phyloP scores from a whole-genome alignment of 2,113 vertebrate species.

The Xiphophorus maculatus region DNA sequence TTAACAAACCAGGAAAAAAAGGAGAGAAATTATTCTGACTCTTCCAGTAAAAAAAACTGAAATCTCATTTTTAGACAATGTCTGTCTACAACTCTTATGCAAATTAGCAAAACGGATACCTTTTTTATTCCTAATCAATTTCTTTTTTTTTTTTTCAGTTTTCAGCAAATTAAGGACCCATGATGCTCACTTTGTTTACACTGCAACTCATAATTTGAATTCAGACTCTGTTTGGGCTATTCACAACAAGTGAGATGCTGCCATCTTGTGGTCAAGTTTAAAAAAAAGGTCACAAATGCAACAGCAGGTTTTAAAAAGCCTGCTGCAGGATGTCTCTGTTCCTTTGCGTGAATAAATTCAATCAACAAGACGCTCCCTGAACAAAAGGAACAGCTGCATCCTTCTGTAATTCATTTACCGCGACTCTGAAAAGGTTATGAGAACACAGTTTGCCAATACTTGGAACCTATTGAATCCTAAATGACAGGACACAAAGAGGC shows the following conservation, averaged over 20 bases:
- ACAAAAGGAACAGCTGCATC: constrained; percentile 17
- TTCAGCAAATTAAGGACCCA: not conserved
- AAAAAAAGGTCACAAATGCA: not conserved
- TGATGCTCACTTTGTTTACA: not conserved
- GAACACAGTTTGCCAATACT: constrained; percentile 18
- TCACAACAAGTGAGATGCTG: constrained; percentile 50
- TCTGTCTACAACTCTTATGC: too few species aligned
- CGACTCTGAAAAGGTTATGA: constrained; percentile 25
- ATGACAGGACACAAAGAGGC: constrained; percentile 45
- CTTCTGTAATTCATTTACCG: not conserved
- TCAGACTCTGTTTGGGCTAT: not conserved
- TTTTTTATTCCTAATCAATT: not conserved
- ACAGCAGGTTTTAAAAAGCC: not conserved
- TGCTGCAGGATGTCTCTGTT: constrained; percentile 1
- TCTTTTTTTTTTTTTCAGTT: not conserved
- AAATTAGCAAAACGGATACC: not conserved
- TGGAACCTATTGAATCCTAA: constrained; percentile 44
- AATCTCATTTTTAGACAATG: too few species aligned
- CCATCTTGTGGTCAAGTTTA: constrained; percentile 66
- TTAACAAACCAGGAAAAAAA: not conserved
- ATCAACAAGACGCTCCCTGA: not conserved
- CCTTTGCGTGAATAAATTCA: constrained; percentile 4
- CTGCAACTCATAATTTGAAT: not conserved
- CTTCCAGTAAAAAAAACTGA: too few species aligned
- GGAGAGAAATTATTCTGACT: not conserved